These are phyloP conservation scores for Andricus quercusramuli DNA, from an alignment of 2,888 invertebrate species.

Conservation along the genomic window DNA sequence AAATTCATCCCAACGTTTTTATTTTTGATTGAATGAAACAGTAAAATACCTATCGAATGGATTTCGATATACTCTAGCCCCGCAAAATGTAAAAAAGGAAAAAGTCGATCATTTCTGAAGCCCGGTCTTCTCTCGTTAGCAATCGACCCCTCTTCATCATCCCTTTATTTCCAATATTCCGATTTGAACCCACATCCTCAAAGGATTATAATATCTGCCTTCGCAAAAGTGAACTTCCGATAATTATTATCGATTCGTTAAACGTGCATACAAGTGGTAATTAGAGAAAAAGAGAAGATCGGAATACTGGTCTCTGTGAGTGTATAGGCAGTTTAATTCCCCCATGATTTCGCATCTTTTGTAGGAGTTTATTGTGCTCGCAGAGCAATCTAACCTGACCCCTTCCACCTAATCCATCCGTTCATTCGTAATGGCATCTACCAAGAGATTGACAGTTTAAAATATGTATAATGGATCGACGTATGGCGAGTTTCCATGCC, in stretches of 20 bases:
- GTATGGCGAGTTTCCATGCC: conserved; percentile 59
- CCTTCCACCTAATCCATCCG: conserved; percentile 68
- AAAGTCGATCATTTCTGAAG: background rate
- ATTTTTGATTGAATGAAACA: no score
- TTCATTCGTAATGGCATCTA: conserved; percentile 63
- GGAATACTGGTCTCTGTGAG: conserved; percentile 47
- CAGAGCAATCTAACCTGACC: conserved; percentile 70
- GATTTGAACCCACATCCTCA: background rate
- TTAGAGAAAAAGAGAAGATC: conserved; percentile 42
- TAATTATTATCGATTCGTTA: conserved; percentile 42
- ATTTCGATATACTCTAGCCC: no score
- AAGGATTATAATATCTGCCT: conserved; percentile 31
- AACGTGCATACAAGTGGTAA: conserved; percentile 36
- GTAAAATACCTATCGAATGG: no score
- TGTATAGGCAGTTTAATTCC: conserved; percentile 44
- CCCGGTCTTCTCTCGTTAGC: background rate
- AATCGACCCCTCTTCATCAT: background rate
- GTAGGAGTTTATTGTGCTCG: conserved; percentile 69
- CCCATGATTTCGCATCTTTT: conserved; percentile 65
- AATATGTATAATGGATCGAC: conserved; percentile 77
- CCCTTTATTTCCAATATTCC: background rate
- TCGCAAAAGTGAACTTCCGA: conserved; percentile 18
- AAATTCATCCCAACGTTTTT: no score
- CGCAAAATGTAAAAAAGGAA: background rate
- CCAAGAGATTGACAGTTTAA: conserved; percentile 77